phyloP scores from a whole-genome alignment of 2,797 vertebrate genomes.

The Sphaeramia orbicularis region DNA sequence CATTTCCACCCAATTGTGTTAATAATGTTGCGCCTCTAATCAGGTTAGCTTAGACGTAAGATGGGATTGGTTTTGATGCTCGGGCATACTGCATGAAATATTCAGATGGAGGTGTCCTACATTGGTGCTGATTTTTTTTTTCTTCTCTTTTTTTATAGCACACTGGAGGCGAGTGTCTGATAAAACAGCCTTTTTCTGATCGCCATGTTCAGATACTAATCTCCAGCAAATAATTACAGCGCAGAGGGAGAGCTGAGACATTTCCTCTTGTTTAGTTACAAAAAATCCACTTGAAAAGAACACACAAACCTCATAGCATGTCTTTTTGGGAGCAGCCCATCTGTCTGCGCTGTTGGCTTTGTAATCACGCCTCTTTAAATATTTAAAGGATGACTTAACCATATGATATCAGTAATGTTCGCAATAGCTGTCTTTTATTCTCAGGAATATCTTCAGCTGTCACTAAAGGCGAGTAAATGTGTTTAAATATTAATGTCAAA shows the following conservation, averaged over 20 bases:
- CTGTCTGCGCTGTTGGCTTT: not conserved
- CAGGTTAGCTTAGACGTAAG: slow-evolving; percentile 54
- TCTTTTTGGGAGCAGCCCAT: not conserved
- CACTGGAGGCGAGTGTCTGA: slow-evolving; percentile 52
- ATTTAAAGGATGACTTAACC: no score
- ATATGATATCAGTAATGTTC: no score
- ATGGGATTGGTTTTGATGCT: slow-evolving; percentile 61
- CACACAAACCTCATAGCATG: not conserved
- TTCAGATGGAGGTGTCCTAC: slow-evolving; percentile 72
- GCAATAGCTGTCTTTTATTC: no score
- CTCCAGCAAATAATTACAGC: slow-evolving; percentile 49
- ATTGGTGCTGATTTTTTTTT: slow-evolving; percentile 50
- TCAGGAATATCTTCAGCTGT: no score
- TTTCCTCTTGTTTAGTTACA: slow-evolving; percentile 20
- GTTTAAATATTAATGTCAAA: slow-evolving; percentile 22
- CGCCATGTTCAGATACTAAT: slow-evolving; percentile 58
- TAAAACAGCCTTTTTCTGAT: slow-evolving; percentile 43
- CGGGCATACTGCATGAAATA: slow-evolving; percentile 64
- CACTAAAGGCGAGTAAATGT: no score
- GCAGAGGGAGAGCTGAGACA: slow-evolving; percentile 11
- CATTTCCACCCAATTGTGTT: slow-evolving; percentile 44
- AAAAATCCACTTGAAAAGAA: not conserved
- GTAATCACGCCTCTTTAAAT: not conserved
- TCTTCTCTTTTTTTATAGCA: slow-evolving; percentile 22
- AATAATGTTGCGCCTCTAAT: slow-evolving; percentile 65